phyloP scores from a whole-genome alignment of 2,888 invertebrate species.

The Hoplodrina blanda region DNA sequence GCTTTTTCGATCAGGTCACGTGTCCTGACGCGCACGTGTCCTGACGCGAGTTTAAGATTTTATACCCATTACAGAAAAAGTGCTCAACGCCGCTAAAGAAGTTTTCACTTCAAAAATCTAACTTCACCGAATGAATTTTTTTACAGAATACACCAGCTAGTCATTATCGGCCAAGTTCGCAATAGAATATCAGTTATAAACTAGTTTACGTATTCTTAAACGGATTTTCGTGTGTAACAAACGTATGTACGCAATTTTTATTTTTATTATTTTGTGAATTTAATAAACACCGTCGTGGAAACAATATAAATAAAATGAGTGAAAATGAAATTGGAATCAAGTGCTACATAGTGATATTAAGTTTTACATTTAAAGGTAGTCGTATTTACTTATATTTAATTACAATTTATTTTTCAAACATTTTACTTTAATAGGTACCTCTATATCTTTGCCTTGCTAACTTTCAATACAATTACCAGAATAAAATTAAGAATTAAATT shows the following conservation, averaged over 20 bases:
- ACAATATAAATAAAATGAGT: slow-evolving; percentile 6
- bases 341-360: slow-evolving; percentile 20
- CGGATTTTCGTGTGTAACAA: slow-evolving; percentile 1
- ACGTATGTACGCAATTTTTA: slow-evolving; percentile 11
- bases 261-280: not conserved
- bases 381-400: not conserved
- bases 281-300: too few species aligned
- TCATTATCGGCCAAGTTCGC: not conserved
- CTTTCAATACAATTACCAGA: too few species aligned
- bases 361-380: slow-evolving; percentile 20
- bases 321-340: not conserved
- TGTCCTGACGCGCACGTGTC: too few species aligned
- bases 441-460: not conserved
- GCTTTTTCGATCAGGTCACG: too few species aligned
- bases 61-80: too few species aligned
- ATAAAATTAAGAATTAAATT: too few species aligned
- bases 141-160: not conserved
- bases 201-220: not conserved
- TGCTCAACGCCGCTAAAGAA: too few species aligned
- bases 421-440: too few species aligned
- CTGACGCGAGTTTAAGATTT: too few species aligned
- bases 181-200: not conserved
- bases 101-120: too few species aligned
- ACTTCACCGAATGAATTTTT: not conserved
- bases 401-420: not conserved